These are phyloP conservation scores for Helarctos malayanus DNA, from an alignment of 2,797 vertebrate genomes.

Conservation along the genomic window DNA sequence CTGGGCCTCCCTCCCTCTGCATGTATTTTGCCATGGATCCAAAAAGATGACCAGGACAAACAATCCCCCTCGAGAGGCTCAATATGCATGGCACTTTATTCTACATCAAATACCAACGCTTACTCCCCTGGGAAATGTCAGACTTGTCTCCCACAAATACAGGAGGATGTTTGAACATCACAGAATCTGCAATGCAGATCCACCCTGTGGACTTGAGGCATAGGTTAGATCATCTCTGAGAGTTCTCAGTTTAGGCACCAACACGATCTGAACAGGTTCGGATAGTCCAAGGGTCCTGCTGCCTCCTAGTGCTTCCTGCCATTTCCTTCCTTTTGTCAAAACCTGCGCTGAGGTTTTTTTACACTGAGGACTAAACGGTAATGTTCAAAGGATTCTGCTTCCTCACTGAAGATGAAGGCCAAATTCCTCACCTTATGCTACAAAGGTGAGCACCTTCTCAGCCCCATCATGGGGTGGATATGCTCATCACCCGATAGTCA, in stretches of 20 bases:
- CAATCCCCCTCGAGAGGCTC: background rate
- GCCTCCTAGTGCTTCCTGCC: background rate
- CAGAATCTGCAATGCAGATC: background rate
- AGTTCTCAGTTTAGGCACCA: background rate
- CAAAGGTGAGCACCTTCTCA: background rate
- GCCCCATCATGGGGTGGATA: background rate
- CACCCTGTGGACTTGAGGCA: background rate
- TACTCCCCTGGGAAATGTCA: background rate
- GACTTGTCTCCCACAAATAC: background rate
- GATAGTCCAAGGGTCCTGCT: background rate
- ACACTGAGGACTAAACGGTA: background rate
- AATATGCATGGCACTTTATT: background rate
- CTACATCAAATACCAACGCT: background rate
- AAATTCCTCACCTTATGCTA: background rate
- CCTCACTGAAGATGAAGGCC: background rate
- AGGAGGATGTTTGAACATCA: background rate
- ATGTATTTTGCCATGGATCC: background rate
- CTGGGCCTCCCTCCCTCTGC: background rate
- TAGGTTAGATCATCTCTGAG: background rate
- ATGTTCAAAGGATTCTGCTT: conserved; percentile 31
- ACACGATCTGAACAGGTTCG: background rate
- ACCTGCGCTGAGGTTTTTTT: background rate
- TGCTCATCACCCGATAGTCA: background rate
- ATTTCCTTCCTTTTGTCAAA: background rate
- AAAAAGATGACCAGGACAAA: background rate